Conservation (phyloP, 2,888 invertebrate genomes). For the Cecidostiba fungosa region DNA sequence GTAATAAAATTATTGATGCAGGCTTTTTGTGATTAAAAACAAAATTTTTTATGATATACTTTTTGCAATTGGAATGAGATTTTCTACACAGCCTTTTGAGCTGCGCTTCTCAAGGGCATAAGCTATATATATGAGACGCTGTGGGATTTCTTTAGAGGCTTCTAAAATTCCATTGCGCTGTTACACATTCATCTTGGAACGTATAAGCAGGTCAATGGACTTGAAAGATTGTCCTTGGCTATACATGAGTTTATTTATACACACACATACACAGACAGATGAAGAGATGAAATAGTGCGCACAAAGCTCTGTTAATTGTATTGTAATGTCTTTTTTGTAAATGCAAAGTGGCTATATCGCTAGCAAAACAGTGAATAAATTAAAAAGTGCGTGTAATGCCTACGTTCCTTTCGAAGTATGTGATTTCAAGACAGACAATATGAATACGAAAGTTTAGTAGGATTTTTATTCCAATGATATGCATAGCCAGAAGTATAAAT, state of each 20-base stretch:
- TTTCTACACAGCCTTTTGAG: too few relatives aligned
- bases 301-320: not conserved
- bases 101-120: not conserved
- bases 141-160: not conserved
- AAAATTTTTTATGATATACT: too few relatives aligned
- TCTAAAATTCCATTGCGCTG: not conserved
- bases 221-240: not conserved
- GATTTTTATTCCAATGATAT: not conserved
- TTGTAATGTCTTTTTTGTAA: not conserved
- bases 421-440: not conserved
- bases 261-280: not conserved
- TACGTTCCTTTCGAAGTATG: not conserved
- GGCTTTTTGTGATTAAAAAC: not conserved
- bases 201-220: conserved; percentile 30
- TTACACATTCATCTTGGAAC: not conserved
- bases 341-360: not conserved
- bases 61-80: not conserved
- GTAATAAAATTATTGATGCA: not conserved
- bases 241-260: not conserved
- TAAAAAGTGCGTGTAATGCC: not conserved
- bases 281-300: not conserved
- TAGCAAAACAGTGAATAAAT: not conserved
- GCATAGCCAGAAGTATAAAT: not conserved
- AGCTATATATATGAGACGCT: not conserved
- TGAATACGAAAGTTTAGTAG: not conserved